Base-by-base conservation (phyloP, 2,888 invertebrate species). In the Scaptomyza polygonia region DNA sequence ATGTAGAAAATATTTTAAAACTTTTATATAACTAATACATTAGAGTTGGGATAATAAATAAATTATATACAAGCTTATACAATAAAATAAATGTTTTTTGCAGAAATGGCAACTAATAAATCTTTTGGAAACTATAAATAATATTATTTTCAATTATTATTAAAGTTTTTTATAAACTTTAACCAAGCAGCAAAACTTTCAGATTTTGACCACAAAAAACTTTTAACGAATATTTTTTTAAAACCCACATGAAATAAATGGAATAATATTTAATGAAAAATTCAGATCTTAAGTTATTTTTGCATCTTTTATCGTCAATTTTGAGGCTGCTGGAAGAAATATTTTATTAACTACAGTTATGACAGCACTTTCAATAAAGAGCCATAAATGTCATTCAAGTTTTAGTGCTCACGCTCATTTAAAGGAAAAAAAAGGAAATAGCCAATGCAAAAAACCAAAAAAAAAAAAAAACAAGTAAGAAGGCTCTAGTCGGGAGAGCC, bases 321-420 rank as follows among this genome's bases (percentile, higher is more conserved):
- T n/a, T 3, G 7, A 9, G 7, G 6, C 7, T 27, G 11, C 11
- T 27, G 12, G 21, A 40, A 8, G 39, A 12, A 8, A 27, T 12
- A 5, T 14, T 18, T 1, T 29, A 36, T 9, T 9, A 34, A 2
- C 30, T 16, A 25, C 12, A n/a, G 5, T 9, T 11, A 2, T 3
- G 21, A 21, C 29, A 40, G 5, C 12, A 32, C 14, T n/a, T 7
- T 18, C 18, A 71, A 55, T 71, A 47, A 62, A 75, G 64, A 34
- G 27, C 44, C 58, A 77, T 66, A 65, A 69, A 58, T 63, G 69
- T 39, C 58, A 59, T 45, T 42, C 47, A 65, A 70, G 42, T 68
- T 59, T 21, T 39, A 39, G 8, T 47, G 34, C 39, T 51, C 70
- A n/a, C n/a, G n/a, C n/a, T n/a, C n/a, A n/a, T n/a, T n/a, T n/a